Conservation (phyloP, 2,888 invertebrate species). For the Thereva unica region DNA sequence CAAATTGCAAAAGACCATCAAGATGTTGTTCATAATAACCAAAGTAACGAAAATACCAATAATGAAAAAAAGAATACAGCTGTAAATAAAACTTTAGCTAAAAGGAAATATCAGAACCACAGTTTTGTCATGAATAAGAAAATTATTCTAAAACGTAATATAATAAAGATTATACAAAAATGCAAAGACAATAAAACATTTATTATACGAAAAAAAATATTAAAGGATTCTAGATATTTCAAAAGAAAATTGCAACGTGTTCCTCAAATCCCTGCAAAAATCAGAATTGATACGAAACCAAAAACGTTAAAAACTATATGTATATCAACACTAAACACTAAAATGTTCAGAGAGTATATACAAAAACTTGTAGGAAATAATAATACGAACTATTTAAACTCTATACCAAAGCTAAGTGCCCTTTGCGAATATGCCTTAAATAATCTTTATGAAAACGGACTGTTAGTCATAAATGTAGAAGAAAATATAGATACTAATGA, state of each 20-base stretch:
- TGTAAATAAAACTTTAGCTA: no score
- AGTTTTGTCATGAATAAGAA: no score
- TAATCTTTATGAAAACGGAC: constrained; percentile 51
- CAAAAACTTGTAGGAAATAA: background rate
- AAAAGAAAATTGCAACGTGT: no score
- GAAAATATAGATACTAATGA: constrained; percentile 32
- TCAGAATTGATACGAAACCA: constrained; percentile 1
- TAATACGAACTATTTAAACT: background rate
- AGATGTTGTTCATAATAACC: no score
- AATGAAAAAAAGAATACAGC: no score
- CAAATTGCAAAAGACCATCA: no score
- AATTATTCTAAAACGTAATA: no score
- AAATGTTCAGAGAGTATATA: constrained; percentile 25
- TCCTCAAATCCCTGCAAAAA: no score
- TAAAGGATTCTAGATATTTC: background rate
- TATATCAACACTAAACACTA: constrained; percentile 32
- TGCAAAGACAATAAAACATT: no score
- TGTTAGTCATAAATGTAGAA: constrained; percentile 26
- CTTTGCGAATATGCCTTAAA: constrained; percentile 59
- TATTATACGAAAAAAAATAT: background rate
- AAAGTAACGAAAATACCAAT: no score
- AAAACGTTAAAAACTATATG: constrained; percentile 31
- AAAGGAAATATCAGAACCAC: no score
- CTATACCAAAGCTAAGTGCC: constrained; percentile 58
- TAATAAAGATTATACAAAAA: no score